These are phyloP conservation scores for Dysidea cf. avara DNA, from an alignment of 37 sponge, comb jelly and placozoan genomes.

Conservation along the genomic window DNA sequence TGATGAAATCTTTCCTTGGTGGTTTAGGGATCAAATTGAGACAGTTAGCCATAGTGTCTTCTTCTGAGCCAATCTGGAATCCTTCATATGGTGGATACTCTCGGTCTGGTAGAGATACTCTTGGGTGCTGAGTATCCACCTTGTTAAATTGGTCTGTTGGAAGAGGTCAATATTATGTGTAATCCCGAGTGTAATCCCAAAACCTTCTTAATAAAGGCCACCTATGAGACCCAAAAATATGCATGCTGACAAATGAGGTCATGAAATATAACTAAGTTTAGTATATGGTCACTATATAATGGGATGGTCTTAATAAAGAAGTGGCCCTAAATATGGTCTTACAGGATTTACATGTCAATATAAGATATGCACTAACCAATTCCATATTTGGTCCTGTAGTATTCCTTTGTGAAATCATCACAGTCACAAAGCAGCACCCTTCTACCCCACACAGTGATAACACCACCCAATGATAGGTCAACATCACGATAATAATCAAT, in stretches of 20 bases:
- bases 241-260: too few species aligned
- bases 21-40: slow-evolving; percentile 90
- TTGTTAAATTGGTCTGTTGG: slow-evolving; percentile 65
- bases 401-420: slow-evolving; percentile 94
- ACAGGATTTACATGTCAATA: background rate
- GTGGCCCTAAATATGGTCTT: too few species aligned
- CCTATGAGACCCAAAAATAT: too few species aligned
- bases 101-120: slow-evolving; percentile 20
- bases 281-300: too few species aligned
- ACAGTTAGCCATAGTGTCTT: slow-evolving; percentile 89
- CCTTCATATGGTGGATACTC: slow-evolving; percentile 92
- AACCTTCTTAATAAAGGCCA: too few species aligned
- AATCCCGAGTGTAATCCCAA: too few species aligned
- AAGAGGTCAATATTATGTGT: background rate
- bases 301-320: too few species aligned
- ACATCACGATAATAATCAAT: slow-evolving; percentile 79
- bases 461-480: slow-evolving; percentile 79
- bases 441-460: slow-evolving; percentile 92
- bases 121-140: slow-evolving; percentile 47
- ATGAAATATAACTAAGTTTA: too few species aligned
- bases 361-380: slow-evolving; percentile 70
- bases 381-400: slow-evolving; percentile 86
- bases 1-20: slow-evolving; percentile 91
- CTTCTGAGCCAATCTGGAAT: slow-evolving; percentile 89
- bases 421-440: slow-evolving; percentile 84